phyloP scores from a whole-genome alignment of 2,797 vertebrate species.

The Eulemur coronatus region DNA sequence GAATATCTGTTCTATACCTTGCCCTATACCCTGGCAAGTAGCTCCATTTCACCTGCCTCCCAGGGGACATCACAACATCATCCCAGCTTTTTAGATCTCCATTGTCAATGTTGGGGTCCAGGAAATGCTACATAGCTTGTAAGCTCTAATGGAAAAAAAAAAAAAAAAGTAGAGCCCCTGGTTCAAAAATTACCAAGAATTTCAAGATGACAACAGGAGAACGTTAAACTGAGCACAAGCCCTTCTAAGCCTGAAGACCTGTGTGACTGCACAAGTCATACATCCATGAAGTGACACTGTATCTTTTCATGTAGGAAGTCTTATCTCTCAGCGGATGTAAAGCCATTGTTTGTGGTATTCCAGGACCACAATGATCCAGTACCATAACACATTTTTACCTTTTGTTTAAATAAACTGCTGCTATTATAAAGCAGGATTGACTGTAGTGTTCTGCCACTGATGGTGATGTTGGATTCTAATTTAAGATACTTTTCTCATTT shows the following conservation, averaged over 20 bases:
- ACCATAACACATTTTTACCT: not conserved
- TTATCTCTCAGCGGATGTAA: not conserved
- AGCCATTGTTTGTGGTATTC: not conserved
- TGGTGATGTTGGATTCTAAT: not conserved
- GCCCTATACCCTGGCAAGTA: not conserved
- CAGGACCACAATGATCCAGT: not conserved
- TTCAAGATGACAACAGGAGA: not conserved
- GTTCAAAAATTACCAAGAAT: not conserved
- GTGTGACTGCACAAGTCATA: not conserved
- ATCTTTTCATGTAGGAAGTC: not conserved
- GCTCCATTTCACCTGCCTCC: not conserved
- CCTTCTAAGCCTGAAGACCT: not conserved
- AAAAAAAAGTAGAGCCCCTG: not conserved
- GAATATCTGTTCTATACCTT: not conserved
- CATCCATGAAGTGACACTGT: fast-evolving
- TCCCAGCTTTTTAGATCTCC: not conserved
- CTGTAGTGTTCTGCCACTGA: not conserved
- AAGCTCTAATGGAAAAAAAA: fast-evolving
- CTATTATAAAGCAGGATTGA: not conserved
- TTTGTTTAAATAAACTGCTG: too few relatives aligned
- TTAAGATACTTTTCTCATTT: not conserved
- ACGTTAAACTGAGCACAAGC: too few relatives aligned
- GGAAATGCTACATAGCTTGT: not conserved
- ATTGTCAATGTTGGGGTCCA: not conserved
- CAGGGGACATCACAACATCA: not conserved